Percentiles rank a stretch among this genome's conserved stretches.
Conservation (phyloP, 2,113 vertebrate genomes). For the Cavia porcellus region DNA sequence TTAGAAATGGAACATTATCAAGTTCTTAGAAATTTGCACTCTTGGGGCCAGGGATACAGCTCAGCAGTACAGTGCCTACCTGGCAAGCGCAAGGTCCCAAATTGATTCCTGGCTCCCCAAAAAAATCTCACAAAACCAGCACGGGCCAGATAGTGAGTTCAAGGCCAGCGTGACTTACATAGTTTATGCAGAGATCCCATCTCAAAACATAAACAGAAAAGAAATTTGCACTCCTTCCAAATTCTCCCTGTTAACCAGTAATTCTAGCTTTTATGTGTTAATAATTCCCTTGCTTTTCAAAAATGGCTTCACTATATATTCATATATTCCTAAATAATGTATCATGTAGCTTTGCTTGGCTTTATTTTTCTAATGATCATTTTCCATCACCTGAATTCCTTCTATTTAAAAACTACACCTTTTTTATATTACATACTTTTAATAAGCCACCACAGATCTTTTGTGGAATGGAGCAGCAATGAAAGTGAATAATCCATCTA, state of each 20-base stretch:
- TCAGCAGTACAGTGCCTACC: no score
- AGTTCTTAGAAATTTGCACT: neutral
- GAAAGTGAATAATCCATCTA: neutral
- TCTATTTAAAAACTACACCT: constrained; percentile 40
- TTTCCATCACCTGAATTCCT: constrained; percentile 1
- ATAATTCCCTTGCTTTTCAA: neutral
- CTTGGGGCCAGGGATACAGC: no score
- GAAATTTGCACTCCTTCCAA: constrained; percentile 3
- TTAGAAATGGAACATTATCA: constrained; percentile 35
- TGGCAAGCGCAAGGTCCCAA: no score
- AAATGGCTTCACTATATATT: neutral
- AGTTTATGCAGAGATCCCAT: no score
- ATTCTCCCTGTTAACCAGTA: neutral
- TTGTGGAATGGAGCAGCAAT: neutral
- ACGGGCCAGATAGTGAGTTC: no score
- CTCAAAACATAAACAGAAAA: no score
- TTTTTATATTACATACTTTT: constrained; percentile 21
- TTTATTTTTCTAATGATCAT: constrained; percentile 46
- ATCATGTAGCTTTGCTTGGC: neutral
- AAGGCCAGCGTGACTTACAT: no score
- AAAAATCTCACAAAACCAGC: no score
- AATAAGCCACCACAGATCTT: neutral
- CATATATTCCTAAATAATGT: neutral
- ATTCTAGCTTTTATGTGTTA: neutral
- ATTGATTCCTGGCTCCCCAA: no score